phyloP scores from a whole-genome alignment of 2,888 invertebrate genomes.

The Dolichopus griseipennis region DNA sequence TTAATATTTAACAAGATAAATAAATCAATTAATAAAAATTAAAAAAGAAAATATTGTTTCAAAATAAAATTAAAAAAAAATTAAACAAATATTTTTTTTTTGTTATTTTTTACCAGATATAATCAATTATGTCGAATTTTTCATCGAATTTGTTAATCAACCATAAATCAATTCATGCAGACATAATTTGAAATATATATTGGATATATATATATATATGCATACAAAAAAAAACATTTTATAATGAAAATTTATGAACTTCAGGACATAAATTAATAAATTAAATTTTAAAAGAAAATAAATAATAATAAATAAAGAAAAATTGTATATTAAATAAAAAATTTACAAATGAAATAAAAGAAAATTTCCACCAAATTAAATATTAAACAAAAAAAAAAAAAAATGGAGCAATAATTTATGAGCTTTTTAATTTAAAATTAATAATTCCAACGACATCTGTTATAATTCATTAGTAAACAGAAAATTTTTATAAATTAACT shows the following conservation, averaged over 20 bases:
- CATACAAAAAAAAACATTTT: not conserved
- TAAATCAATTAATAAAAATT: too few relatives aligned
- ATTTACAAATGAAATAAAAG: not conserved
- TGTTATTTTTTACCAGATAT: too few relatives aligned
- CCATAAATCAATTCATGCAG: slow-evolving; percentile 6
- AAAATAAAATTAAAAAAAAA: too few relatives aligned
- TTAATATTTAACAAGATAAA: too few relatives aligned
- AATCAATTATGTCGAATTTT: not conserved
- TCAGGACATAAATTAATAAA: not conserved
- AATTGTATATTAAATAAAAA: not conserved
- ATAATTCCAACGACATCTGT: not conserved
- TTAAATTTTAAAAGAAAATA: not conserved
- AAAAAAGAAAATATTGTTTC: too few relatives aligned
- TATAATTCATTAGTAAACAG: not conserved
- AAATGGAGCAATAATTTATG: not conserved
- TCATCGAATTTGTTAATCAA: slow-evolving; percentile 3
- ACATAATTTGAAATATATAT: not conserved
- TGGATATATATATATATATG: not conserved
- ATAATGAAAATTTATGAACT: slow-evolving; percentile 1
- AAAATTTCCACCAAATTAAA: not conserved
- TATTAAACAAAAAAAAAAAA: not conserved
- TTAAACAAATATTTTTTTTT: too few relatives aligned
- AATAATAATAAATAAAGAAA: not conserved
- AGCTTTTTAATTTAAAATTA: not conserved
- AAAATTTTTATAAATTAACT: too few relatives aligned